Conservation (phyloP, 2,888 invertebrate genomes). For the Drosophila paucipuncta region DNA sequence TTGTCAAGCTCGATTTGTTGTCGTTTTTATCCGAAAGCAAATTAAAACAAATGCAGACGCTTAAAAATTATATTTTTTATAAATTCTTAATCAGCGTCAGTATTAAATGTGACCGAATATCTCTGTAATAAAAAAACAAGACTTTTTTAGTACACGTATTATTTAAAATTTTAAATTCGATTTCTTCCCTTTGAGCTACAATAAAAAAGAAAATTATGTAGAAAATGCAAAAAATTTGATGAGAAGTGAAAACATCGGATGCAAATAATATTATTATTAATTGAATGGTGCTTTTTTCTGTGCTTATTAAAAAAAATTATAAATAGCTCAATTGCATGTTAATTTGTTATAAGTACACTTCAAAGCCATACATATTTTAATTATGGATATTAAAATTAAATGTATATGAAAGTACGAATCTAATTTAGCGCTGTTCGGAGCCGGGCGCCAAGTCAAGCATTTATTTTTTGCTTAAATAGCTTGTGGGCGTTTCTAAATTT, state of each 20-base stretch:
- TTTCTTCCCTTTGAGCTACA: conserved; percentile 1
- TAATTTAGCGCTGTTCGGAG: background rate
- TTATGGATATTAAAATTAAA: background rate
- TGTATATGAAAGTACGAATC: background rate
- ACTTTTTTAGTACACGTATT: fast-evolving
- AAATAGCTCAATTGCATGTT: conserved; percentile 66
- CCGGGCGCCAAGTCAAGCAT: background rate
- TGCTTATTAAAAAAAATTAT: conserved; percentile 50
- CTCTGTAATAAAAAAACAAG: background rate
- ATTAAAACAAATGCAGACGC: background rate
- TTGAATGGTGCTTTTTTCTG: conserved; percentile 36
- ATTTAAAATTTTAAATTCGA: background rate
- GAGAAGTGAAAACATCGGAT: conserved; percentile 20
- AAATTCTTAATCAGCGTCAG: background rate
- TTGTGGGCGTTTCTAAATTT: background rate
- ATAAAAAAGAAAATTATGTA: conserved; percentile 17
- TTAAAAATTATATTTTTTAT: background rate
- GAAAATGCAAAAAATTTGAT: conserved; percentile 14
- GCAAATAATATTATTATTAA: conserved; percentile 3
- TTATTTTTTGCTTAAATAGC: background rate
- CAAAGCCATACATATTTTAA: background rate
- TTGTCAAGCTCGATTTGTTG: background rate
- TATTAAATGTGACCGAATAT: background rate
- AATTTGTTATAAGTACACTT: conserved; percentile 45
- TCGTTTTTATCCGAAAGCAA: background rate